These are phyloP conservation scores for Hemicrepidius hirtus DNA, from an alignment of 2,888 invertebrate species.

Conservation along the genomic window DNA sequence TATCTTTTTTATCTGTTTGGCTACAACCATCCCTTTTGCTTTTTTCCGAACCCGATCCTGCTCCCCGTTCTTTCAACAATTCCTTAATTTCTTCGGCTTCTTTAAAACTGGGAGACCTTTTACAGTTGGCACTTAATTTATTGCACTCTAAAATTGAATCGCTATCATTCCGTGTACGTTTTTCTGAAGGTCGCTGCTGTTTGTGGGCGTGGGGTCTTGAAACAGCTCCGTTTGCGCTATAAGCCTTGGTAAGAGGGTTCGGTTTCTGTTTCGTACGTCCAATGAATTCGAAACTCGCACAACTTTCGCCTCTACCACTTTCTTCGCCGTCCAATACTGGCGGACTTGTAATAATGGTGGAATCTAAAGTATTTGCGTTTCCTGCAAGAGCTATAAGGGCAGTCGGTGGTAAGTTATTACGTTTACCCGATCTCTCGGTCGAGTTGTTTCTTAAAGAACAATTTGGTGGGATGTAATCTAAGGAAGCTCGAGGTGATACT, in stretches of 20 bases:
- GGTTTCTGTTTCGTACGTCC: conserved; percentile 70
- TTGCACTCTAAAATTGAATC: conserved; percentile 70
- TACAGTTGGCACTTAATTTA: conserved; percentile 68
- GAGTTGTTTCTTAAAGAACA: conserved; percentile 70
- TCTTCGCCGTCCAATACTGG: conserved; percentile 78
- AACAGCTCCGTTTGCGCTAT: conserved; percentile 59
- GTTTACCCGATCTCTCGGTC: conserved; percentile 58
- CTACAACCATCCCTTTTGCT: conserved; percentile 79
- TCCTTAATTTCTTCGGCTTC: conserved; percentile 71
- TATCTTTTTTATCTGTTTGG: conserved; percentile 81
- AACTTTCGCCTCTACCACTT: conserved; percentile 78
- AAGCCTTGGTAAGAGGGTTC: conserved; percentile 66
- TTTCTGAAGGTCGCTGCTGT: conserved; percentile 67
- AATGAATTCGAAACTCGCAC: conserved; percentile 79
- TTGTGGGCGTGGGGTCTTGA: conserved; percentile 58
- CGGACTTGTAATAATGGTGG: conserved; percentile 72
- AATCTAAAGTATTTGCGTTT: conserved; percentile 72
- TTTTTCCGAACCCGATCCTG: conserved; percentile 75
- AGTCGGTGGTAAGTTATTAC: conserved; percentile 74
- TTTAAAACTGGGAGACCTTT: conserved; percentile 71
- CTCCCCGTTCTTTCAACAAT: conserved; percentile 67
- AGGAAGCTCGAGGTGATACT: conserved; percentile 72
- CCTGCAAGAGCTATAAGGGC: conserved; percentile 74
- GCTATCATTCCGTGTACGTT: conserved; percentile 67
- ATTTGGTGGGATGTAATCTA: conserved; percentile 73